These are phyloP conservation scores for Eristalis pertinax DNA, from an alignment of 2,888 invertebrate species.

Conservation along the genomic window DNA sequence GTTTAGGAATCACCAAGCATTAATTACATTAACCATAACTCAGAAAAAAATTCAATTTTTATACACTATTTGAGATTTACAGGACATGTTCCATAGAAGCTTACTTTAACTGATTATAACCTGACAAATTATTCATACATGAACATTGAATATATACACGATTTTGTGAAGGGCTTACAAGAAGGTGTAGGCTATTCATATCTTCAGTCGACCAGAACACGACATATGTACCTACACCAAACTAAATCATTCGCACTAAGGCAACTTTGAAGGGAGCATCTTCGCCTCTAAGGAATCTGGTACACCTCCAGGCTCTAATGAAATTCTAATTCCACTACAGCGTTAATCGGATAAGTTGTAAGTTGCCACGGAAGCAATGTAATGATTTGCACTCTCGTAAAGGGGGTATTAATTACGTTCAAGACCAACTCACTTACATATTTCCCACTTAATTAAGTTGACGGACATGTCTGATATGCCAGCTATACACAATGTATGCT, in stretches of 20 bases:
- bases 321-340: slow-evolving; percentile 30
- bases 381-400: slow-evolving; percentile 21
- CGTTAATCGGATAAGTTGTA: slow-evolving; percentile 31
- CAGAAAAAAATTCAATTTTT: too few relatives aligned
- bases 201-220: background rate
- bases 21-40: too few relatives aligned
- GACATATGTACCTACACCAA: background rate
- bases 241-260: background rate
- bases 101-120: too few relatives aligned
- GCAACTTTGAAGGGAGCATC: background rate
- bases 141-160: too few relatives aligned
- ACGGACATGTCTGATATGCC: slow-evolving; percentile 11
- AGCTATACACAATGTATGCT: background rate
- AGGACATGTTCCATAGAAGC: too few relatives aligned
- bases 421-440: slow-evolving; percentile 19
- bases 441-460: slow-evolving; percentile 43
- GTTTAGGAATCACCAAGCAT: too few relatives aligned
- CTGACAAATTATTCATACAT: too few relatives aligned
- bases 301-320: slow-evolving; percentile 1
- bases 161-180: too few relatives aligned
- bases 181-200: background rate
- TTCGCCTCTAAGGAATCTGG: background rate
- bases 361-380: slow-evolving; percentile 21
- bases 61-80: too few relatives aligned
- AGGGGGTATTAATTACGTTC: slow-evolving; percentile 37